Evolutionary conservation across 2,888 invertebrate genomes (phyloP).

Genomic region (Tridacna crocea): DNA sequence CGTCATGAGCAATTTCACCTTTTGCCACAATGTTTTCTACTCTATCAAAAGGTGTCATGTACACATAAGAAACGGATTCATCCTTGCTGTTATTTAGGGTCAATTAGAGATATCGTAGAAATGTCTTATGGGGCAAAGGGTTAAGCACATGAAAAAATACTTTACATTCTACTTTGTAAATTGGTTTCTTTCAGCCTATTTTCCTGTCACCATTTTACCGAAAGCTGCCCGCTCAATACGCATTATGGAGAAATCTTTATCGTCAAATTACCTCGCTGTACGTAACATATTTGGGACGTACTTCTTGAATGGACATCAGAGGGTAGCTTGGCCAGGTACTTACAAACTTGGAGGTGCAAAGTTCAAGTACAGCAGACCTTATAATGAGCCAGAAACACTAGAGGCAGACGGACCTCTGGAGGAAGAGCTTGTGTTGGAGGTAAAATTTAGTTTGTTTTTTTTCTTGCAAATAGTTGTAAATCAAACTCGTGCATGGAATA

Average conservation of each 20-base stretch:
- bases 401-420: constrained; percentile 94
- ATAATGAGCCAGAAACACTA: constrained; percentile 90
- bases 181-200: constrained; percentile 68
- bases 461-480: too few species aligned
- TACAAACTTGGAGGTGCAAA: constrained; percentile 92
- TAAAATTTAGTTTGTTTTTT: constrained; percentile 81
- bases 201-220: constrained; percentile 76
- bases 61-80: too few species aligned
- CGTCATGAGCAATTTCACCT: too few species aligned
- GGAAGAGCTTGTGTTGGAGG: constrained; percentile 94
- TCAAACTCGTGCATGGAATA: too few species aligned
- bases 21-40: too few species aligned
- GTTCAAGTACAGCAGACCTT: constrained; percentile 93
- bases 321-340: constrained; percentile 95
- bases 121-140: too few species aligned
- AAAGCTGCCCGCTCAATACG: constrained; percentile 70
- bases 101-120: too few species aligned
- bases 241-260: constrained; percentile 91
- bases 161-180: not conserved
- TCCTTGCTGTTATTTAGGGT: too few species aligned
- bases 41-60: too few species aligned
- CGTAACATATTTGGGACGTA: constrained; percentile 93
- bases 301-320: constrained; percentile 97
- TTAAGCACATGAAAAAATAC: too few species aligned
- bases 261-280: constrained; percentile 96